Conservation (phyloP, 2,113 vertebrate genomes). For the Hippoglossus stenolepis region DNA sequence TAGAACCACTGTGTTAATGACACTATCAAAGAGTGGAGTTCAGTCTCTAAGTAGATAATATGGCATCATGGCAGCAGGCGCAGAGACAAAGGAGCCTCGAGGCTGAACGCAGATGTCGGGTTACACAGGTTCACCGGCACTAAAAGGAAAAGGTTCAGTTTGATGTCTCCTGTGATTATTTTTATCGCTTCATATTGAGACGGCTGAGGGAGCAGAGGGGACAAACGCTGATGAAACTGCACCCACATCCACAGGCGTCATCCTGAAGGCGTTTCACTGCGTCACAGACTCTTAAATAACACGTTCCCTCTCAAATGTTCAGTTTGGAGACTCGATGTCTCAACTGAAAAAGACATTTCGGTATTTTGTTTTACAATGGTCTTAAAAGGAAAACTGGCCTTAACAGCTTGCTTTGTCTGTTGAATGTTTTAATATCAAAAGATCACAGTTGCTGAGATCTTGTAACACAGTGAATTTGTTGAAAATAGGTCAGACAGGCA, state of each 20-base stretch:
- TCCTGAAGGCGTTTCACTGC: slow-evolving; percentile 29
- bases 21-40: slow-evolving; percentile 25
- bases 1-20: slow-evolving; percentile 50
- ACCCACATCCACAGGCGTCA: slow-evolving; percentile 25
- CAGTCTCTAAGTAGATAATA: slow-evolving; percentile 32
- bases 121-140: slow-evolving; percentile 15
- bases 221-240: slow-evolving; percentile 2
- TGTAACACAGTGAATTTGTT: slow-evolving; percentile 1
- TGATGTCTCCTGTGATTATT: slow-evolving; percentile 45
- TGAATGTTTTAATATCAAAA: too few relatives aligned
- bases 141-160: slow-evolving; percentile 25
- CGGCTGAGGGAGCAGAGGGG: slow-evolving; percentile 9
- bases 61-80: not conserved
- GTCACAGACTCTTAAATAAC: slow-evolving; percentile 17
- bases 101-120: slow-evolving; percentile 39
- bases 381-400: not conserved
- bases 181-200: not conserved
- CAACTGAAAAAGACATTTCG: slow-evolving; percentile 2
- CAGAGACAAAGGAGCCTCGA: slow-evolving; percentile 23
- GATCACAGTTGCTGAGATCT: not conserved
- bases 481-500: too few relatives aligned
- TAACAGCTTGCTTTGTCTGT: not conserved
- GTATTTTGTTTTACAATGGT: not conserved
- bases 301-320: slow-evolving; percentile 1
- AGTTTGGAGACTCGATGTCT: slow-evolving; percentile 8